Evolutionary conservation across 2,797 vertebrate genomes (phyloP).

Genomic region (Erithacus rubecula): DNA sequence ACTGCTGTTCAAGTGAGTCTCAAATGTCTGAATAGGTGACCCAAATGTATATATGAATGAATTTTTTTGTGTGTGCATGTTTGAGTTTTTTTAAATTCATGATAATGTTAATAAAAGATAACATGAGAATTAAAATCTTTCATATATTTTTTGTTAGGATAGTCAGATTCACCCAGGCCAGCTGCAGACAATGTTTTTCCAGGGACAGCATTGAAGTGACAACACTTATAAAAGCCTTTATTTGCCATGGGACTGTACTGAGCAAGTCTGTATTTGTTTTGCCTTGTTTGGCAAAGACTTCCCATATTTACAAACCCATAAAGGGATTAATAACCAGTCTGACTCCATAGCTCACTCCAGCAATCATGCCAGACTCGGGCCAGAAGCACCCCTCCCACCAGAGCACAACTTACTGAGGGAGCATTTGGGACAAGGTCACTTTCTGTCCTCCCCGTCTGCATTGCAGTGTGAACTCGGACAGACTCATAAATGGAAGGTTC

Average conservation of each 20-base stretch:
- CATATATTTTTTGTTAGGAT: neutral
- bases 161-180: neutral
- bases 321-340: neutral
- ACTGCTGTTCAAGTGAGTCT: neutral
- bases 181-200: neutral
- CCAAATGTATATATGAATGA: neutral
- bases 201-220: neutral
- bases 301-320: neutral
- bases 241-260: neutral
- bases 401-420: conserved; percentile 83
- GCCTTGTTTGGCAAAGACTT: neutral
- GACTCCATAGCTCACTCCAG: neutral
- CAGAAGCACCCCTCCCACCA: neutral
- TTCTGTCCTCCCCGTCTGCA: conserved; percentile 89
- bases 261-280: neutral
- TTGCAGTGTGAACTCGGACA: conserved; percentile 91
- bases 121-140: neutral
- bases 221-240: neutral
- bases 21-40: neutral
- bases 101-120: neutral
- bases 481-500: conserved; percentile 97
- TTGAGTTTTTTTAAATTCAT: neutral
- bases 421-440: conserved; percentile 86
- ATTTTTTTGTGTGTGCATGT: neutral
- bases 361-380: neutral